Evolutionary conservation across 2,888 invertebrate genomes (phyloP).

Genomic region (Autographa gamma): DNA sequence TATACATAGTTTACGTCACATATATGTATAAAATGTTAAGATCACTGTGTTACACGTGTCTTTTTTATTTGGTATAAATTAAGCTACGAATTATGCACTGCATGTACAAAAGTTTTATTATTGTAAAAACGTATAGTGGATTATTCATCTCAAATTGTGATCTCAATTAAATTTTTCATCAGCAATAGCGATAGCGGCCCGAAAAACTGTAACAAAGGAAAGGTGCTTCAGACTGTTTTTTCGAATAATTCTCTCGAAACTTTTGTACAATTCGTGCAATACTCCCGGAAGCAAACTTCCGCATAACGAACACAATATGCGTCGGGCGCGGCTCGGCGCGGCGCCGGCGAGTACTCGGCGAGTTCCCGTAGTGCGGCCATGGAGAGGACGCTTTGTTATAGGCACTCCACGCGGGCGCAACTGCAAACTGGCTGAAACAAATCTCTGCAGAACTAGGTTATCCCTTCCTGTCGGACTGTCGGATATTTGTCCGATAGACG

Average conservation of each 20-base stretch:
- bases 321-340: neutral
- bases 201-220: neutral
- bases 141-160: too few species aligned
- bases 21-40: neutral
- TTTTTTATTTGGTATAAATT: neutral
- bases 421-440: constrained; percentile 70
- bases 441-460: constrained; percentile 68
- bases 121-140: neutral
- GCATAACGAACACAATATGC: constrained; percentile 5
- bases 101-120: neutral
- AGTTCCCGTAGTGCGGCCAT: constrained; percentile 37
- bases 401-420: constrained; percentile 57
- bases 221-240: neutral
- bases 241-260: neutral
- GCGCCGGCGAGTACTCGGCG: constrained; percentile 5
- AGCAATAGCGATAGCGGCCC: neutral
- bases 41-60: neutral
- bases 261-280: neutral
- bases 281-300: neutral
- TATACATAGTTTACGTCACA: neutral
- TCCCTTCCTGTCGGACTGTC: constrained; percentile 66
- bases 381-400: constrained; percentile 56
- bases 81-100: neutral
- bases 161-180: too few species aligned
- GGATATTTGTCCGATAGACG: constrained; percentile 65